Conservation (phyloP, 2,888 invertebrate species). For the Torymus texanus region DNA sequence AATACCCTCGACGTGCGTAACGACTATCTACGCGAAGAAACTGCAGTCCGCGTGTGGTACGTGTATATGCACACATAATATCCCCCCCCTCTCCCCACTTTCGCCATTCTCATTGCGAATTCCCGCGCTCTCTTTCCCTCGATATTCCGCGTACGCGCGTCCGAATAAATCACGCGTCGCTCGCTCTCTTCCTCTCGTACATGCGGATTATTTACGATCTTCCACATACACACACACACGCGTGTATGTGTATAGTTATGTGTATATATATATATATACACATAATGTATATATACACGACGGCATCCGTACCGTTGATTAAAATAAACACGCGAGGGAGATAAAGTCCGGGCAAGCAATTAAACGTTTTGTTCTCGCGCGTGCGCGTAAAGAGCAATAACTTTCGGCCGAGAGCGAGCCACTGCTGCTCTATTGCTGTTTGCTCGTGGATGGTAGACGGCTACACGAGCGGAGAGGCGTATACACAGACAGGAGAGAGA, state of each 20-base stretch:
- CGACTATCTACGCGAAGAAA: background rate
- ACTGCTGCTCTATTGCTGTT: constrained; percentile 16
- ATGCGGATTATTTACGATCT: constrained; percentile 44
- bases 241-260: background rate
- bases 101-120: too few species aligned
- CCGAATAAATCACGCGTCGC: constrained; percentile 4
- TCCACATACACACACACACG: background rate
- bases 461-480: background rate
- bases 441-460: constrained; percentile 14
- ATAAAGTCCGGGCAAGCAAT: constrained; percentile 38
- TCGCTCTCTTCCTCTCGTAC: background rate
- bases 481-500: background rate
- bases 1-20: background rate
- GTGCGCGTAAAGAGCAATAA: background rate
- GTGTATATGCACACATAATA: too few species aligned
- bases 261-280: too few species aligned
- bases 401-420: constrained; percentile 3
- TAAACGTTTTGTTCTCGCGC: constrained; percentile 40
- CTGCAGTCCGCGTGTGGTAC: too few species aligned
- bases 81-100: too few species aligned
- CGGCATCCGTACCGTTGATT: constrained; percentile 28
- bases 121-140: too few species aligned
- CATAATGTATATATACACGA: too few species aligned
- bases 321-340: constrained; percentile 45
- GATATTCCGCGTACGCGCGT: background rate